These are phyloP conservation scores for Sepiola atlantica DNA, from an alignment of 2,888 invertebrate genomes.

Conservation along the genomic window DNA sequence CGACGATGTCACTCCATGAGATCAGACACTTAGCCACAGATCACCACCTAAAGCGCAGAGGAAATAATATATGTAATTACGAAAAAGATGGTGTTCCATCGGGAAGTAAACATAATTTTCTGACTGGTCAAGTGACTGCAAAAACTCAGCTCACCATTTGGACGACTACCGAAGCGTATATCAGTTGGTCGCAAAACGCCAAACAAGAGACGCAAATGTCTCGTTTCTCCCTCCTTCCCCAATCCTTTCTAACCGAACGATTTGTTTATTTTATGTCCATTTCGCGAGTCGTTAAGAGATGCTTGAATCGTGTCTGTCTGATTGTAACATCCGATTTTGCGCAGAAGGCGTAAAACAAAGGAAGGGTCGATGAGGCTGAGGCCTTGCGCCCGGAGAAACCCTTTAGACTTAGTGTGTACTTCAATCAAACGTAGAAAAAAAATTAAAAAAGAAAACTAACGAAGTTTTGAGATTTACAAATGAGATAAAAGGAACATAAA, in stretches of 20 bases:
- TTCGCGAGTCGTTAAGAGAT: background rate
- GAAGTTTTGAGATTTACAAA: no score
- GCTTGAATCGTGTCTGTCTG: slow-evolving; percentile 3
- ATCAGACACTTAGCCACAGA: no score
- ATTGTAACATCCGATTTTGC: background rate
- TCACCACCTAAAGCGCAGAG: no score
- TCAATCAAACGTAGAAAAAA: no score
- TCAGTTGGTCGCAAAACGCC: background rate
- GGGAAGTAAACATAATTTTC: slow-evolving; percentile 15
- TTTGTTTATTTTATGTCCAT: slow-evolving; percentile 11
- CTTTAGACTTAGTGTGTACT: no score
- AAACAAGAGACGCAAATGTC: background rate
- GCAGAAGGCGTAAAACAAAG: background rate
- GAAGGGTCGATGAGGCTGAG: background rate
- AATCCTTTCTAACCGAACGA: background rate
- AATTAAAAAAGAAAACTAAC: no score
- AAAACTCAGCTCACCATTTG: background rate
- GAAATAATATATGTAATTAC: background rate
- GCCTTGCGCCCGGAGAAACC: no score
- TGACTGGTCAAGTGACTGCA: slow-evolving; percentile 14
- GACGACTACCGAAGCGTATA: background rate
- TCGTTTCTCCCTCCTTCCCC: background rate
- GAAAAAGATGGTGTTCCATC: background rate
- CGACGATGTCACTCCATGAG: no score
- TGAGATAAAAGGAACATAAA: no score